Conservation (phyloP, 2,888 invertebrate genomes). For the Aphrophora alni region DNA sequence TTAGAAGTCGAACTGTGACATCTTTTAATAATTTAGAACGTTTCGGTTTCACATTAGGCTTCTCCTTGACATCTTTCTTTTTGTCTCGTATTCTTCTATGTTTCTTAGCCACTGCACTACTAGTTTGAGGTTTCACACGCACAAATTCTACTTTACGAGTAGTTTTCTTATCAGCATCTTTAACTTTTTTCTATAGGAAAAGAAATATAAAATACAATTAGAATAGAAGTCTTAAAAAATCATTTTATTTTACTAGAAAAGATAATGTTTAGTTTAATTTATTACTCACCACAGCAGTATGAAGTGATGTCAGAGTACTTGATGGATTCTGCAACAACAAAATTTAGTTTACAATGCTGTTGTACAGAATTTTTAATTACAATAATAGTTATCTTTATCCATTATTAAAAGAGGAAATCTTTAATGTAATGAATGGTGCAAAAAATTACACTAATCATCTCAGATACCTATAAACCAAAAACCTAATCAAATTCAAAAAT, state of each 20-base stretch:
- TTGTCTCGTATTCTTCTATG: not conserved
- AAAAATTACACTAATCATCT: no score
- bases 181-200: constrained; percentile 47
- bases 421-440: no score
- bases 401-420: no score
- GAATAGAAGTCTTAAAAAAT: not conserved
- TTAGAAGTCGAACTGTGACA: constrained; percentile 40
- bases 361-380: no score
- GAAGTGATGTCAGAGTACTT: not conserved
- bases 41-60: not conserved
- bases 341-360: no score
- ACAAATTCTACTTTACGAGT: constrained; percentile 26
- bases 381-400: no score
- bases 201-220: not conserved
- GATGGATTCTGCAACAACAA: constrained; percentile 49
- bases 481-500: no score
- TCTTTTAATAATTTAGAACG: constrained; percentile 15
- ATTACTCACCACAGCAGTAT: not conserved
- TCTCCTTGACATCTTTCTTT: not conserved
- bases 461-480: no score
- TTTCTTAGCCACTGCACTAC: constrained; percentile 12
- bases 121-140: constrained; percentile 23
- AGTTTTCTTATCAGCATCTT: constrained; percentile 50
- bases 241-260: not conserved
- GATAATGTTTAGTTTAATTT: not conserved